phyloP scores from a whole-genome alignment of 2,113 vertebrate genomes.

The Seriola dumerili region DNA sequence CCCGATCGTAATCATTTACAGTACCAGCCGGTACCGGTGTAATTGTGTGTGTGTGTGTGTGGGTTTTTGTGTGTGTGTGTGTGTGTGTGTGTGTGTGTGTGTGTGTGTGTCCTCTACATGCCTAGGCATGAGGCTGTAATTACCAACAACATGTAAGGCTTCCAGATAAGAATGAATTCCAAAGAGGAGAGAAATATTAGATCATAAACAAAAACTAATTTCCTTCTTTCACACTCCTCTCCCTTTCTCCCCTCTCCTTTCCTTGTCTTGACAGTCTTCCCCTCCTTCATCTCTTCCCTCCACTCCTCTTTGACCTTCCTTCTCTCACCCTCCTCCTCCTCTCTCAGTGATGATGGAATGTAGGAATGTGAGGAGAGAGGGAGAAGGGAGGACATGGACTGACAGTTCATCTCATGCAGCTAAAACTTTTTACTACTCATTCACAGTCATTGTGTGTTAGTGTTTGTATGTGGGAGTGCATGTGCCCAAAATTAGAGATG shows the following conservation, averaged over 20 bases:
- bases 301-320: neutral
- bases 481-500: neutral
- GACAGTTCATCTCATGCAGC: conserved; percentile 4
- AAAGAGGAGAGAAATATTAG: neutral
- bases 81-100: conserved; percentile 11
- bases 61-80: conserved; percentile 16
- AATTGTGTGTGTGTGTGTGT: conserved; percentile 1
- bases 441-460: neutral
- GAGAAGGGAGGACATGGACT: conserved; percentile 11
- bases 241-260: neutral
- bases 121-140: conserved; percentile 45
- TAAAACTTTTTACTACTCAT: neutral
- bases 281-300: neutral
- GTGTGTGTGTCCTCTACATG: neutral
- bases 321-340: neutral
- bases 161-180: conserved; percentile 53
- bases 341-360: conserved; percentile 22
- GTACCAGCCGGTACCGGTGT: conserved; percentile 59
- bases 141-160: conserved; percentile 30
- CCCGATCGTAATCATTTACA: conserved; percentile 32
- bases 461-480: neutral
- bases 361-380: conserved; percentile 34
- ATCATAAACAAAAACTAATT: neutral
- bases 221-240: neutral
- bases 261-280: neutral